Conservation (phyloP, 2,113 vertebrate genomes). For the Tor tambroides region DNA sequence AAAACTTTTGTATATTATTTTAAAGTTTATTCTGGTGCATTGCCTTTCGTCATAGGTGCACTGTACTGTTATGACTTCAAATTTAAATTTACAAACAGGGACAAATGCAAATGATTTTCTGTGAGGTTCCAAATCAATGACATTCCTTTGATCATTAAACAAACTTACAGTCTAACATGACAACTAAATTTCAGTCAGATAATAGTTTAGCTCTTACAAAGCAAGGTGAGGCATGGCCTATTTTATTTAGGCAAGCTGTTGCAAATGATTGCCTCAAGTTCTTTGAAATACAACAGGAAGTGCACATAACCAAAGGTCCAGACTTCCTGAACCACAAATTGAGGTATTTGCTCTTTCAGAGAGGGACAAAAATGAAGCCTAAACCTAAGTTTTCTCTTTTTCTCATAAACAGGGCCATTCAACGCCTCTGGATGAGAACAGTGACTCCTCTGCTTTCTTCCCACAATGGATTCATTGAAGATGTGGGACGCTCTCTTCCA, state of each 20-base stretch:
- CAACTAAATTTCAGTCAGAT: neutral
- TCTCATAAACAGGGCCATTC: slow-evolving; percentile 27
- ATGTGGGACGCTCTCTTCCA: slow-evolving; percentile 22
- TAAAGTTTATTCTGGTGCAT: neutral
- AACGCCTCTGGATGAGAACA: slow-evolving; percentile 32
- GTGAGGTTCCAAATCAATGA: neutral
- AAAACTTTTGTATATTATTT: neutral
- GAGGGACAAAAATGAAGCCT: neutral
- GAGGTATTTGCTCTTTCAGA: neutral
- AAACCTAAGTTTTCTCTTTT: slow-evolving; percentile 31
- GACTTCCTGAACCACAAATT: neutral
- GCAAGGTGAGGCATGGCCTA: neutral
- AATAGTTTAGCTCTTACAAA: neutral
- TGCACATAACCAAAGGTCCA: slow-evolving; percentile 11
- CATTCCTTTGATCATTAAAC: neutral
- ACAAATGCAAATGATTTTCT: neutral
- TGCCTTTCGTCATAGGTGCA: neutral
- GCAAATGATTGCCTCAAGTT: neutral
- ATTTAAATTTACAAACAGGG: neutral
- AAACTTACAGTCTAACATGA: neutral
- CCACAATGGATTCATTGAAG: slow-evolving; percentile 53
- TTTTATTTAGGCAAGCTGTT: neutral
- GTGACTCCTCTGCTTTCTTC: slow-evolving; percentile 1
- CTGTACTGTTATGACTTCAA: neutral
- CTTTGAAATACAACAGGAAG: slow-evolving; percentile 20